Evolutionary conservation across 2,888 invertebrate genomes (phyloP), one percentile per base, ranked within the genome.

Genomic region (Sphaerophoria rueppellii): DNA sequence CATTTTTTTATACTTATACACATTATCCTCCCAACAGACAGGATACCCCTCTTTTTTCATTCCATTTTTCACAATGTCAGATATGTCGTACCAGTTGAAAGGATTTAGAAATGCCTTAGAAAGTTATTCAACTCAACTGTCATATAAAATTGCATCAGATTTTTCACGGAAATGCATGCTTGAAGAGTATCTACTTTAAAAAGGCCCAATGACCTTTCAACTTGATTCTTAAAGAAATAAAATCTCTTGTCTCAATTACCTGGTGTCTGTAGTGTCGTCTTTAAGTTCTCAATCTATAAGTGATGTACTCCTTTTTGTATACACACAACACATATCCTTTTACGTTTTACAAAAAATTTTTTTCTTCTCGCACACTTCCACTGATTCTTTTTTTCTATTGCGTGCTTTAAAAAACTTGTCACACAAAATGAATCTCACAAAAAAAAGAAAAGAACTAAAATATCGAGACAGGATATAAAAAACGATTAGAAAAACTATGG

Each of bases 151-250:
- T 65, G 65, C 65, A 65, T 65, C 50, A 50, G 63, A 43, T 32
- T 35, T 11, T 34, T 57, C 7, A 16, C 9, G 43, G 43, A 43
- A 11, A 9, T 12, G 12, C 12, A 7, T 72, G 50, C 4, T 11
- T 12, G 4, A n/a, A 34, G 14, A 35, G 48, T 16, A n/a, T n/a
- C n/a, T n/a, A 3, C 11, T 37, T 14, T 4, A 57, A 9, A 12
- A 50, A 50, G 35, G 50, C 65, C 65, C 65, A 65, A 50, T 65
- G 67, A 67, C 67, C 67, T 54, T 32, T 54, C 32, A 16, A 67
- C 24, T 52, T 6, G 0, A 46, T 65, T 52, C n/a, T 67, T 52
- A 40, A 0, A 40, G 24, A 7, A 12, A 11, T 43, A 40, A 7
- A 43, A 43, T 9, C 9, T 40, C 24, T 0, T 37, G 24, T n/a